phyloP scores from a whole-genome alignment of 2,888 invertebrate genomes.

The Polymixis flavicincta region DNA sequence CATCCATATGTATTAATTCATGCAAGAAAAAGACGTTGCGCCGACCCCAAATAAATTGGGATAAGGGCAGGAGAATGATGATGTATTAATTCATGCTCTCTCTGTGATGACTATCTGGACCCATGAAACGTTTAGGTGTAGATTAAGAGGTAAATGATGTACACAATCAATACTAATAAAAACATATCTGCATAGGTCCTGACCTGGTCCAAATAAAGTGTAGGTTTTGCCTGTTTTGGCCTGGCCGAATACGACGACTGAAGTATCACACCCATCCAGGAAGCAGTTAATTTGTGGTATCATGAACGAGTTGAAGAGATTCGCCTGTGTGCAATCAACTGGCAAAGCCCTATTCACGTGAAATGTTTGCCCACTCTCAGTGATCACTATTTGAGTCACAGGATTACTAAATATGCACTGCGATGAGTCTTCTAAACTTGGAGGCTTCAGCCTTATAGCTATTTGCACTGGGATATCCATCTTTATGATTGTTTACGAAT shows the following conservation, averaged over 20 bases:
- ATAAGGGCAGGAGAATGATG: no score
- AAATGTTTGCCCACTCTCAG: conserved; percentile 91
- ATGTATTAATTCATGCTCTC: no score
- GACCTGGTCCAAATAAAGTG: conserved; percentile 93
- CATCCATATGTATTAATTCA: no score
- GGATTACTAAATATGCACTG: conserved; percentile 91
- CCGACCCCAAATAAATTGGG: no score
- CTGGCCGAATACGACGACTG: conserved; percentile 93
- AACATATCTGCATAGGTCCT: conserved; percentile 60
- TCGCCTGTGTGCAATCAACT: conserved; percentile 91
- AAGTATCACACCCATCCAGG: conserved; percentile 94
- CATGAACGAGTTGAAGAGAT: conserved; percentile 92
- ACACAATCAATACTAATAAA: conserved; percentile 7
- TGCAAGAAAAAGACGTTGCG: no score
- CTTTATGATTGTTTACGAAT: conserved; percentile 45
- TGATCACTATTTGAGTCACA: conserved; percentile 90
- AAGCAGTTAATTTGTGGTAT: conserved; percentile 92
- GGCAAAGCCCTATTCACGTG: conserved; percentile 90
- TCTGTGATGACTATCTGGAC: background rate
- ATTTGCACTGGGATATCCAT: conserved; percentile 95
- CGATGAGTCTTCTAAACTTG: conserved; percentile 89
- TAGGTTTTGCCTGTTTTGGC: conserved; percentile 93
- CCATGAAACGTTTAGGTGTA: background rate
- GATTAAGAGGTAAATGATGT: background rate
- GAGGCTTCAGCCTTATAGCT: conserved; percentile 92